Conservation (phyloP, 1,140 invertebrate genomes). For the Thrips palmi region DNA sequence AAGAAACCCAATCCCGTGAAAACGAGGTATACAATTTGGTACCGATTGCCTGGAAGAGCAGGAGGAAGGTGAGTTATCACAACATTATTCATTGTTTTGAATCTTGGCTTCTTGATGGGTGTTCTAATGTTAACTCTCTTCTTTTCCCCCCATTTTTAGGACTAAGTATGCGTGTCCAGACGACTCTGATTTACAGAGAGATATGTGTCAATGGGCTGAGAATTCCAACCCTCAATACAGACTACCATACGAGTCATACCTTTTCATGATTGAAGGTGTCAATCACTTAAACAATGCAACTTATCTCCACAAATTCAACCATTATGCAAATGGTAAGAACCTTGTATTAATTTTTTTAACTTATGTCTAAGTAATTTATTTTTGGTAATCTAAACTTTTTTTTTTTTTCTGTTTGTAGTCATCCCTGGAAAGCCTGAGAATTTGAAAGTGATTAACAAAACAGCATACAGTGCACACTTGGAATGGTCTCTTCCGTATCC, state of each 20-base stretch:
- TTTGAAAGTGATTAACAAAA: constrained; percentile 31
- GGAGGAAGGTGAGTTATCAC: constrained; percentile 17
- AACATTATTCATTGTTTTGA: constrained; percentile 7
- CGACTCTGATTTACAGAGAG: constrained; percentile 14
- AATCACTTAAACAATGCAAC: constrained; percentile 33
- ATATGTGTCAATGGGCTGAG: constrained; percentile 32
- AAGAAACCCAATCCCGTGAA: constrained; percentile 28
- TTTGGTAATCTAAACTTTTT: constrained; percentile 3
- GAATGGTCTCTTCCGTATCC: constrained; percentile 35
- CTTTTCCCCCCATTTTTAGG: constrained; percentile 9
- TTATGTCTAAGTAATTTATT: not conserved
- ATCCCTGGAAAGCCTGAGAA: constrained; percentile 35
- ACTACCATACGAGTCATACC: constrained; percentile 32
- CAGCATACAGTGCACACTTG: constrained; percentile 32
- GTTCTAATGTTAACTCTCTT: not conserved
- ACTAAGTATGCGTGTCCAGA: constrained; percentile 12
- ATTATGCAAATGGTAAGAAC: constrained; percentile 34
- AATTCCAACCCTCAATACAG: constrained; percentile 36
- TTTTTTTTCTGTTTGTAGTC: constrained; percentile 23
- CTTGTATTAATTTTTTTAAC: not conserved
- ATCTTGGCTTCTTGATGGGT: not conserved
- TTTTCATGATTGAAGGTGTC: constrained; percentile 28
- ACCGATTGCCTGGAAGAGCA: constrained; percentile 23
- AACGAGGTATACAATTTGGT: constrained; percentile 34
- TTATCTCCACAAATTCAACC: constrained; percentile 32